Evolutionary conservation across 2,113 vertebrate genomes (phyloP), one percentile per base, ranked within the genome.

Genomic region (Sakesphorus luctuosus): DNA sequence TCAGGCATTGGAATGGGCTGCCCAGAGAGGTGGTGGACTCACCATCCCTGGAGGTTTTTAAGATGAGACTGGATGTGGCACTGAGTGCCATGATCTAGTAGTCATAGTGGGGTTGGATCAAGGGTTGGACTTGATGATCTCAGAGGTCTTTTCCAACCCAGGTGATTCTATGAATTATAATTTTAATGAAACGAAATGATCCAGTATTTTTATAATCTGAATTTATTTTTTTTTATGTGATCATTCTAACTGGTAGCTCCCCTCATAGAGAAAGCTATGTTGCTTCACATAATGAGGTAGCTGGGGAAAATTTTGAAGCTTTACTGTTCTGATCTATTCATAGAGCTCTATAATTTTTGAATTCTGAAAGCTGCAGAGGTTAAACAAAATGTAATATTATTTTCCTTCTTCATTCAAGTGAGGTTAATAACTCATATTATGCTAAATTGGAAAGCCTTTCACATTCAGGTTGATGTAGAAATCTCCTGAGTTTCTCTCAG

Each of bases 401-500:
- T 84, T 84, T 84, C 24, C 59, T 80, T 74, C 59, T 46, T 83
- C 66, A 84, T 59, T 78, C 43, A 87, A 55, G 10, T 89, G 80
- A 94, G 47, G 58, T 79, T 90, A 94, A 55, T 67, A 88, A 86
- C 73, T 92, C 35, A 7, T 40, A 76, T 58, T 23, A 80, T 29
- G 24, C 72, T 77, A 61, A 88, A 90, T 9, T 91, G 73, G 61
- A 69, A 89, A 89, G 61, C 43, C 58, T 94, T 38, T 72, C 85
- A 85, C 53, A 65, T 61, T 62, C 67, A 89, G 47, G 43, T 20
- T 87, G 56, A 58, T 10, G 3, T 35, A 81, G 35, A 90, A 86
- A 77, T 46, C 47, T 84, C 77, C 31, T 67, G 36, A 47, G 63
- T 92, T 87, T 81, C 80, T 78, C 86, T 92, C 84, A 74, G 76